Conservation (phyloP, 2,113 vertebrate species). For the Notothenia coriiceps region DNA sequence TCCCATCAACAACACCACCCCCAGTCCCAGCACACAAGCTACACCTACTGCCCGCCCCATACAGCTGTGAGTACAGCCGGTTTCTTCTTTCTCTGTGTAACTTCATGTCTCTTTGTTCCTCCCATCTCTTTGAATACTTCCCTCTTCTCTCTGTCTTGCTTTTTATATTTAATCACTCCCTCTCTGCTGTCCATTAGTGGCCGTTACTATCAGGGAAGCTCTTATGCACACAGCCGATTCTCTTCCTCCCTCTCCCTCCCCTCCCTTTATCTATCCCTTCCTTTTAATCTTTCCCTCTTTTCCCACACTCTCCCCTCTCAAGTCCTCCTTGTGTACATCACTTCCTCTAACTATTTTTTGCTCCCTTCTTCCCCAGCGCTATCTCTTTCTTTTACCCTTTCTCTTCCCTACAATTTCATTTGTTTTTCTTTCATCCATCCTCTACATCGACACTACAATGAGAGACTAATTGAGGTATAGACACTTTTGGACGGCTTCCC, state of each 20-base stretch:
- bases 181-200: conserved; percentile 27
- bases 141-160: conserved; percentile 1
- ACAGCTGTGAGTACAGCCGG: conserved; percentile 86
- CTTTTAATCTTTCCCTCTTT: conserved; percentile 41
- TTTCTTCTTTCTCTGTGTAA: not conserved
- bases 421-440: conserved; percentile 67
- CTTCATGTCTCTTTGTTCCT: conserved; percentile 7
- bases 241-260: conserved; percentile 1
- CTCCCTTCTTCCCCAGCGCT: conserved; percentile 5
- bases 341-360: conserved; percentile 7
- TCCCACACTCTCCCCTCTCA: conserved; percentile 51
- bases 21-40: conserved; percentile 83
- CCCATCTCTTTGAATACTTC: not conserved
- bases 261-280: conserved; percentile 1
- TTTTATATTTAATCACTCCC: conserved; percentile 20
- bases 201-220: conserved; percentile 36
- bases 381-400: conserved; percentile 36
- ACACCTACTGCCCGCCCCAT: conserved; percentile 87
- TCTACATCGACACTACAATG: conserved; percentile 57
- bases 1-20: conserved; percentile 61
- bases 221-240: conserved; percentile 28
- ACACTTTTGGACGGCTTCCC: conserved; percentile 71
- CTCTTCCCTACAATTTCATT: conserved; percentile 62
- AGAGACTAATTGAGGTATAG: conserved; percentile 73
- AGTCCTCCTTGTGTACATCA: conserved; percentile 28